Evolutionary conservation across 2,888 invertebrate genomes (phyloP).

Genomic region (Mechanitis mazaeus): DNA sequence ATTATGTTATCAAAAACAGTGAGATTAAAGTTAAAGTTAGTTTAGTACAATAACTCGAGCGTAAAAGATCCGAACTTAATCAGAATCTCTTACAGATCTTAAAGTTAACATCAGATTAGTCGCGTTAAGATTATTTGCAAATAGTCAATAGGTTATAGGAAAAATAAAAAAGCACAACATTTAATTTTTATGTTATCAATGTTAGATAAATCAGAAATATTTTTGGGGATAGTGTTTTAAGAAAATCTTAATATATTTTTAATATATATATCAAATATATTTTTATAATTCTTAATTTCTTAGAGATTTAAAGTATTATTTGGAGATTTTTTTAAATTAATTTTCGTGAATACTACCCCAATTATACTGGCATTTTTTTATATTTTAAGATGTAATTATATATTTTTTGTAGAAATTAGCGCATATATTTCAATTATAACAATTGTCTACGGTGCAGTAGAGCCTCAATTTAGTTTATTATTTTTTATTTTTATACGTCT

Average conservation of each 20-base stretch:
- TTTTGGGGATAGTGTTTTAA: background rate
- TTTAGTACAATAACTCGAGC: conserved; percentile 50
- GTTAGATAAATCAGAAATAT: background rate
- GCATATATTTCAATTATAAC: background rate
- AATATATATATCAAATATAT: too few species aligned
- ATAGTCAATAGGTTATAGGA: conserved; percentile 55
- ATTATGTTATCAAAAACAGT: conserved; percentile 72
- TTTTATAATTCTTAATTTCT: too few species aligned
- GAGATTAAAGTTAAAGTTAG: conserved; percentile 72
- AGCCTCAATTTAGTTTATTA: background rate
- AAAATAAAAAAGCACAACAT: conserved; percentile 58
- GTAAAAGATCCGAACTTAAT: conserved; percentile 29
- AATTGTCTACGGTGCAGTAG: background rate
- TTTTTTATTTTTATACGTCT: background rate
- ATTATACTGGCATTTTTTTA: background rate
- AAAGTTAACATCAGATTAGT: conserved; percentile 44
- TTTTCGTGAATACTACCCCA: background rate
- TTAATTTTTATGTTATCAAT: conserved; percentile 26
- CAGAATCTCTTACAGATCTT: conserved; percentile 52
- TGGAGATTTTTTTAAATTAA: background rate
- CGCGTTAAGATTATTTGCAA: conserved; percentile 53
- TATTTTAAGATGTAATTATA: background rate
- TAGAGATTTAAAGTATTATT: too few species aligned
- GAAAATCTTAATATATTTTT: background rate
- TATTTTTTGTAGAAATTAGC: background rate